Evolutionary conservation across 2,797 vertebrate species (phyloP).

Genomic region (Scomberomorus guttatus): DNA sequence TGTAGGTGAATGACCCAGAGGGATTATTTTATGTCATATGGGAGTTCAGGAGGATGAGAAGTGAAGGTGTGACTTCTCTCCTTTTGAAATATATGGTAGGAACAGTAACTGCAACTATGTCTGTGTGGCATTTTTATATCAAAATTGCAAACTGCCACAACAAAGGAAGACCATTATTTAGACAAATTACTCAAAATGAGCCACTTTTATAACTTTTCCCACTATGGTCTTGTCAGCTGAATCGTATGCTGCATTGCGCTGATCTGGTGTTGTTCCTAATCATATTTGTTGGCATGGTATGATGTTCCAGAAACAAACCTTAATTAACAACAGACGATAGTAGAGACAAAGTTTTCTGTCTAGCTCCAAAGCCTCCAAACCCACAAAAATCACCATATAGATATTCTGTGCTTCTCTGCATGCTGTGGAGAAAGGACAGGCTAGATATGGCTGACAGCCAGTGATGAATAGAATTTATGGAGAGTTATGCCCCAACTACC

Average conservation of each 20-base stretch:
- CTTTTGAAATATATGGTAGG: conserved; percentile 21
- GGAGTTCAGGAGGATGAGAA: conserved; percentile 47
- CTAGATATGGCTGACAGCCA: conserved; percentile 54
- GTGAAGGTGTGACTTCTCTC: conserved; percentile 28
- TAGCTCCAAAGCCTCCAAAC: conserved; percentile 33
- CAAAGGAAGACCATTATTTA: conserved; percentile 2
- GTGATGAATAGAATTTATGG: conserved; percentile 61
- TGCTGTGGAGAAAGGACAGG: background rate
- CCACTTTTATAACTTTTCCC: background rate
- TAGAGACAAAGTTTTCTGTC: conserved; percentile 60
- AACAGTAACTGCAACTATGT: background rate
- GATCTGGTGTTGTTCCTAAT: conserved; percentile 64
- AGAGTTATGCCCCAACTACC: conserved; percentile 54
- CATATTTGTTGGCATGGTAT: conserved; percentile 63
- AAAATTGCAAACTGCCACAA: background rate
- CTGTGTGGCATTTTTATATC: background rate
- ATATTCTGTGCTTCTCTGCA: conserved; percentile 45
- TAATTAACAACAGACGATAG: conserved; percentile 69
- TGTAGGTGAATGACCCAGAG: conserved; percentile 70
- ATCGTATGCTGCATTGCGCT: conserved; percentile 13
- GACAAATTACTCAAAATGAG: conserved; percentile 18
- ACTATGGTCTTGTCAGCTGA: conserved; percentile 39
- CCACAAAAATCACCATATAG: conserved; percentile 49
- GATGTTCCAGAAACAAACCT: conserved; percentile 57
- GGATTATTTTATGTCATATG: conserved; percentile 57